These are phyloP conservation scores for Heliconius nattereri DNA, from an alignment of 1,140 invertebrate genomes.

Conservation along the genomic window DNA sequence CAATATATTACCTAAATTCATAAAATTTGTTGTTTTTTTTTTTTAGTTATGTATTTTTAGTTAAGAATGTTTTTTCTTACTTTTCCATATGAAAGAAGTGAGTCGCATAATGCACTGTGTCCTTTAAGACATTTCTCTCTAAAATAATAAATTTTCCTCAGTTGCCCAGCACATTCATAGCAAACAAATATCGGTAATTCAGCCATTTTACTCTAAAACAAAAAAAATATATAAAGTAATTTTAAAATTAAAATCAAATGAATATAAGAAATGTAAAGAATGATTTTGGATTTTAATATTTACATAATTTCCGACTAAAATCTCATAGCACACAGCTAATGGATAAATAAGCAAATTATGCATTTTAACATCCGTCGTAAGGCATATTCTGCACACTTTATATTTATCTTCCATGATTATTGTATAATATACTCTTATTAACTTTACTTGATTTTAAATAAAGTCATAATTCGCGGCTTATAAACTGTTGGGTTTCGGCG, in stretches of 20 bases:
- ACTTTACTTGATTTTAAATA: constrained; percentile 21
- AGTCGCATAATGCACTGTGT: constrained; percentile 49
- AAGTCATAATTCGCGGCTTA: constrained; percentile 53
- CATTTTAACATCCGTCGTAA: constrained; percentile 58
- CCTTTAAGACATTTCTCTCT: constrained; percentile 55
- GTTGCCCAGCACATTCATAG: constrained; percentile 57
- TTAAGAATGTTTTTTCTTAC: constrained; percentile 38
- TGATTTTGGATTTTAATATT: constrained; percentile 37
- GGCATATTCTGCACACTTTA: constrained; percentile 63
- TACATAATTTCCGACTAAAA: constrained; percentile 59
- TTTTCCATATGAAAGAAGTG: constrained; percentile 50
- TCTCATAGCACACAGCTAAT: constrained; percentile 55
- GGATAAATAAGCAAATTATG: constrained; percentile 50
- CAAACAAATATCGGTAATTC: constrained; percentile 55
- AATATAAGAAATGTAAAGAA: neutral
- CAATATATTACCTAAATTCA: no score
- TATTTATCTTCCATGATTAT: constrained; percentile 52
- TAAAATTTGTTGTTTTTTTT: no score
- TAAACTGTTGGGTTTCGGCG: constrained; percentile 25
- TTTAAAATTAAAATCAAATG: neutral
- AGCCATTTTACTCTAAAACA: constrained; percentile 48
- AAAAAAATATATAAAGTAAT: constrained; percentile 5
- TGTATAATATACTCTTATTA: constrained; percentile 19
- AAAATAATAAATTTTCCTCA: constrained; percentile 58
- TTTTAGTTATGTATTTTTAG: neutral